phyloP scores from a whole-genome alignment of 2,888 invertebrate species.

The Hypomecis atomaria region DNA sequence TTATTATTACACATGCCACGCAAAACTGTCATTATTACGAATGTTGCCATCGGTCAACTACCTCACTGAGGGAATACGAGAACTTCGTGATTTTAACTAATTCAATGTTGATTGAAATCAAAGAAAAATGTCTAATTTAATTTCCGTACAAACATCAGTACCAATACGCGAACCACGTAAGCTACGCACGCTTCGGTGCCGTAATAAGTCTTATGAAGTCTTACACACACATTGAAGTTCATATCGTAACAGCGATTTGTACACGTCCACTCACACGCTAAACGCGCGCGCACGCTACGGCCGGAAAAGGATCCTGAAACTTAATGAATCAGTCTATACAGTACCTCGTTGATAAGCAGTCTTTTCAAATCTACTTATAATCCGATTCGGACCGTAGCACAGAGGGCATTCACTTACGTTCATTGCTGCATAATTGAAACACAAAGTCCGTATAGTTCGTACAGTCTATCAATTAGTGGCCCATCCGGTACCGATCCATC shows the following conservation, averaged over 20 bases:
- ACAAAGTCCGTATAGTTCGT: not conserved
- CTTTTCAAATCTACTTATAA: constrained; percentile 26
- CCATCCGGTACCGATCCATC: not conserved
- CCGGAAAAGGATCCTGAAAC: constrained; percentile 26
- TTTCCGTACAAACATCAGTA: constrained; percentile 17
- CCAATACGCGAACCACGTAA: constrained; percentile 22
- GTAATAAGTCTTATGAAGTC: constrained; percentile 25
- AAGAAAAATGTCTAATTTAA: constrained; percentile 10
- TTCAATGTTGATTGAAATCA: constrained; percentile 8
- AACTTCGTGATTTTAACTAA: constrained; percentile 6
- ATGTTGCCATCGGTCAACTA: too few relatives aligned
- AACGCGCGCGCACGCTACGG: constrained; percentile 20
- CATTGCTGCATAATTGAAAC: not conserved
- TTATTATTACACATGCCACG: too few relatives aligned
- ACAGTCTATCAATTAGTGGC: not conserved
- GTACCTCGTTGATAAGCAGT: constrained; percentile 36
- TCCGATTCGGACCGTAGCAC: constrained; percentile 23
- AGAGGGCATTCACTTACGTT: constrained; percentile 6
- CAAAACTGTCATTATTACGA: too few relatives aligned
- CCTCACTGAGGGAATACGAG: not conserved
- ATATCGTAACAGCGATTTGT: constrained; percentile 12
- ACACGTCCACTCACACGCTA: constrained; percentile 21
- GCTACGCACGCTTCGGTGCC: constrained; percentile 20
- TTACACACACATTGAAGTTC: constrained; percentile 20
- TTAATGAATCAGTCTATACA: constrained; percentile 27